phyloP scores from a whole-genome alignment of 2,888 invertebrate species.

The Encarsia formosa region DNA sequence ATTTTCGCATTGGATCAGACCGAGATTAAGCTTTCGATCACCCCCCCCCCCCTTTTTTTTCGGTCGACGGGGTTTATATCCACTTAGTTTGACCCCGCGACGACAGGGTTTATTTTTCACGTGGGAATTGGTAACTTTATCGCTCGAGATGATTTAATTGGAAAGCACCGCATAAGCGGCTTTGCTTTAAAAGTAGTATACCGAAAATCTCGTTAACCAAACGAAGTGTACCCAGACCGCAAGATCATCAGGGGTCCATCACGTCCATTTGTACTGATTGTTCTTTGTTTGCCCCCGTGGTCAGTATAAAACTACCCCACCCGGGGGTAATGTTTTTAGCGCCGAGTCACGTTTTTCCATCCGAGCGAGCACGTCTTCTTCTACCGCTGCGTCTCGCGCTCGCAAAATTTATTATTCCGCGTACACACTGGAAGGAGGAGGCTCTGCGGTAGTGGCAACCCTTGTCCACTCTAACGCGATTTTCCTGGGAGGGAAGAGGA shows the following conservation, averaged over 20 bases:
- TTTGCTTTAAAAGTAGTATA: too few relatives aligned
- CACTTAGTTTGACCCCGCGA: slow-evolving; percentile 9
- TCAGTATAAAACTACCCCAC: too few relatives aligned
- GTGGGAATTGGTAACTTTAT: slow-evolving; percentile 10
- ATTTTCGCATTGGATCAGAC: slow-evolving; percentile 20
- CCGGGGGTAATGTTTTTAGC: slow-evolving; percentile 7
- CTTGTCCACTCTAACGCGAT: slow-evolving; percentile 48
- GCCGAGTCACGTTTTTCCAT: slow-evolving; percentile 17
- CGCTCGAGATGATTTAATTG: slow-evolving; percentile 21
- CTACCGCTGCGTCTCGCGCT: slow-evolving; percentile 23
- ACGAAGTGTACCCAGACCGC: too few relatives aligned
- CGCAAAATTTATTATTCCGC: slow-evolving; percentile 43
- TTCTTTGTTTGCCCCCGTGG: slow-evolving; percentile 3
- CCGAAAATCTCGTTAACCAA: too few relatives aligned
- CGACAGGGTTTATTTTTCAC: slow-evolving; percentile 17
- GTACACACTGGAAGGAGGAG: slow-evolving; percentile 23
- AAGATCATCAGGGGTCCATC: too few relatives aligned
- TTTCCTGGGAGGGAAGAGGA: slow-evolving; percentile 17
- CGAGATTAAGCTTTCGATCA: slow-evolving; percentile 10
- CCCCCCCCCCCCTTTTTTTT: not conserved
- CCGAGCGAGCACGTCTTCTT: slow-evolving; percentile 2
- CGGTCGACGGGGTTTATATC: not conserved
- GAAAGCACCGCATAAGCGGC: slow-evolving; percentile 1
- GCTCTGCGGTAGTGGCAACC: slow-evolving; percentile 42
- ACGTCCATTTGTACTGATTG: too few relatives aligned